Evolutionary conservation across 2,113 vertebrate species (phyloP).

Genomic region (Scolopax mira): DNA sequence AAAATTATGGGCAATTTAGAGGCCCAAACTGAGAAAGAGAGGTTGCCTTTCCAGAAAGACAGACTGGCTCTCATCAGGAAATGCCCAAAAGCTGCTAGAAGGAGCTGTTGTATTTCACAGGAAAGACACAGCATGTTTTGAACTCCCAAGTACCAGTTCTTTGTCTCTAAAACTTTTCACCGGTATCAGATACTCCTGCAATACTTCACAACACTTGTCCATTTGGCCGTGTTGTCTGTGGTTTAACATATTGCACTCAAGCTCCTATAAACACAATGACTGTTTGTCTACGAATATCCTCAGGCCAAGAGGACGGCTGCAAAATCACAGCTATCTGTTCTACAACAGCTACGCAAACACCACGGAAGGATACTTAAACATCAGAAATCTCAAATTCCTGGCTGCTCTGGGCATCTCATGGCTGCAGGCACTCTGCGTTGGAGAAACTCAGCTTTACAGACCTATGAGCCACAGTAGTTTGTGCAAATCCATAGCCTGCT

Average conservation of each 20-base stretch:
- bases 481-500: not conserved
- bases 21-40: not conserved
- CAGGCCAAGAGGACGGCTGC: fast-evolving
- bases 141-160: not conserved
- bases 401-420: not conserved
- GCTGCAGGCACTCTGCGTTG: not conserved
- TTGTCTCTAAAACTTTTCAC: not conserved
- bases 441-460: not conserved
- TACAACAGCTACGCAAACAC: not conserved
- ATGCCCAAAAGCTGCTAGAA: not conserved
- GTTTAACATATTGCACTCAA: not conserved
- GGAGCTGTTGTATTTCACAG: not conserved
- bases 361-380: not conserved
- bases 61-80: not conserved
- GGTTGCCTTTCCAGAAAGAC: not conserved
- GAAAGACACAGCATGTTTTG: not conserved
- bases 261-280: not conserved
- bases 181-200: not conserved
- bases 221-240: not conserved
- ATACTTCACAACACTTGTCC: not conserved
- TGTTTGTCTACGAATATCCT: not conserved
- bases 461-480: not conserved
- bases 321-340: not conserved
- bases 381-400: not conserved
- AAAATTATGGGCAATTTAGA: not conserved